Evolutionary conservation across 2,888 invertebrate species (phyloP), one percentile per base, ranked within the genome.

Genomic region (Willowsia nigromaculata): DNA sequence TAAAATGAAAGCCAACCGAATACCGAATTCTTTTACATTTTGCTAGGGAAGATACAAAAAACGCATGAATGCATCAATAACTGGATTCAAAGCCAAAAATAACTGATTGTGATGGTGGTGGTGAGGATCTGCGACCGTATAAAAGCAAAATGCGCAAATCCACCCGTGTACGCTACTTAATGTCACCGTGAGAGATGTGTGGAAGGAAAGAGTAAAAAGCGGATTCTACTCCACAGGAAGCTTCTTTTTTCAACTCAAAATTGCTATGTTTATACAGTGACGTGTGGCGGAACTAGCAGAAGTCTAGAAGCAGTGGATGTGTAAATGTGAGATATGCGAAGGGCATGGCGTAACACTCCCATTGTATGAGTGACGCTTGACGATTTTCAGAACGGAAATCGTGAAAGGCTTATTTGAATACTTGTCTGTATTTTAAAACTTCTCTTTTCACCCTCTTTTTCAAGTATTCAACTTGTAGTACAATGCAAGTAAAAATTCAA

Each of bases 31-130:
- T 71, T 43, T 71, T 22, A 4, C 18, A 5, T 71, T 40, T n/a
- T n/a, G 15, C 30, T 3, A 33, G 33, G 50, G 13, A 4, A 30
- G 56, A 59, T 15, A 59, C 25, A 59, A 59, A 22, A 11, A 40
- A 7, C 78, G 50, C 78, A 53, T 50, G 50, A 78, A 53, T 53
- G 78, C 78, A 53, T 53, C 27, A 37, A 53, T 53, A 18, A n/a
- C 50, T 53, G 78, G 53, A 53, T 78, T n/a, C 25, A 53, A 33
- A 78, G 53, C 78, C 78, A 78, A 78, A 78, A 78, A 78, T 78
- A 78, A 78, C 78, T 53, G 78, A 53, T 18, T 68, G 33, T 68
- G 18, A 25, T 50, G 15, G 50, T 30, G n/a, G 50, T 18, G 40
- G 37, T 15, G 65, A 9, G 22, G 71, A 43, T 37, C n/a, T 37